These are phyloP conservation scores for Spialia ferax DNA, from an alignment of 2,888 invertebrate species.

Conservation along the genomic window DNA sequence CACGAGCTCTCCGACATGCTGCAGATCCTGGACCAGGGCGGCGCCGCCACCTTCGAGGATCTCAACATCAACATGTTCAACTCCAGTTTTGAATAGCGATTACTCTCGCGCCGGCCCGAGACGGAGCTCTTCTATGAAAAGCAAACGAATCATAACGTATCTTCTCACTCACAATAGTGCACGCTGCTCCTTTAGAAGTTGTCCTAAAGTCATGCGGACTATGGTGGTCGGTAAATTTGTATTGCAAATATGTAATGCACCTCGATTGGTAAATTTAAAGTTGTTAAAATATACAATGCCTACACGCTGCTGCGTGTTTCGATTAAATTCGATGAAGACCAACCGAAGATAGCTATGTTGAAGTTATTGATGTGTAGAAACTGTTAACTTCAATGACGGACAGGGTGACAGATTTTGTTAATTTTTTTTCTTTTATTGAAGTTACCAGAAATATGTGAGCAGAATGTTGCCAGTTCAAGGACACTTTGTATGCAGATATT, in stretches of 20 bases:
- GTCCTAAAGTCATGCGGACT: neutral
- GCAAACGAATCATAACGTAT: neutral
- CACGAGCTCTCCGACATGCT: slow-evolving; percentile 96
- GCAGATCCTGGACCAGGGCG: slow-evolving; percentile 96
- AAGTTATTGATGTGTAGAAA: slow-evolving; percentile 22
- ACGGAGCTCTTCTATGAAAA: neutral
- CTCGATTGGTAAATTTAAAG: slow-evolving; percentile 18
- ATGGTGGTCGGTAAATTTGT: neutral
- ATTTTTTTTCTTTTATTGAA: slow-evolving; percentile 37
- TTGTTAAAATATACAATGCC: neutral
- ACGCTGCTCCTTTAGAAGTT: too few species aligned
- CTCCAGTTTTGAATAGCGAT: slow-evolving; percentile 84
- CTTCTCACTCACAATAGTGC: too few species aligned
- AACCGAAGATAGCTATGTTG: slow-evolving; percentile 12
- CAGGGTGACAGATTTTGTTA: slow-evolving; percentile 38
- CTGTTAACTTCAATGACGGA: slow-evolving; percentile 36
- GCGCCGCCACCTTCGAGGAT: slow-evolving; percentile 94
- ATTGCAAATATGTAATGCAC: slow-evolving; percentile 20
- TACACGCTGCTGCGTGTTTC: too few species aligned
- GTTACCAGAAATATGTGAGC: slow-evolving; percentile 32
- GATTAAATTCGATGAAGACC: slow-evolving; percentile 7
- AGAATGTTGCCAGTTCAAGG: slow-evolving; percentile 15
- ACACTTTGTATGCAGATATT: slow-evolving; percentile 49
- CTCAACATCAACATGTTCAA: slow-evolving; percentile 96
- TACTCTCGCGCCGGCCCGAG: neutral